Conservation (phyloP, 2,113 vertebrate species). For the Leptodactylus fuscus region DNA sequence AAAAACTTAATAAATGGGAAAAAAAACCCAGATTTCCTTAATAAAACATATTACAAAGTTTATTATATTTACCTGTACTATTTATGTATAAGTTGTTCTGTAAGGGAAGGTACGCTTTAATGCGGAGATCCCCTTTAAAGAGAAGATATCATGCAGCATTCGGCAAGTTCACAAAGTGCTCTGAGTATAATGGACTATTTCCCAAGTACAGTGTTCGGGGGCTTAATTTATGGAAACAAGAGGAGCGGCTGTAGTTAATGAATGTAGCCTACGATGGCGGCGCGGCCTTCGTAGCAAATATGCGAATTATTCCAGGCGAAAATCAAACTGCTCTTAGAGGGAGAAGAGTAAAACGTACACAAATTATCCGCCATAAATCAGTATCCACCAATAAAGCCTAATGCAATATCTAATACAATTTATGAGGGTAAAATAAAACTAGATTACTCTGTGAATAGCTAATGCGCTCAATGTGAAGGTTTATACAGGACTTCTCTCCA, state of each 20-base stretch:
- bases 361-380: slow-evolving; percentile 67
- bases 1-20: no score
- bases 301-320: slow-evolving; percentile 61
- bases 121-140: background rate
- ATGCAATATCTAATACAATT: slow-evolving; percentile 70
- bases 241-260: background rate
- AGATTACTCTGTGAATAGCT: slow-evolving; percentile 62
- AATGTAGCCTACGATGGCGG: background rate
- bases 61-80: no score
- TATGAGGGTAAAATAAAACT: slow-evolving; percentile 65
- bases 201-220: background rate
- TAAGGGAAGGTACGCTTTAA: no score
- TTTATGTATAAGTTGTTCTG: no score
- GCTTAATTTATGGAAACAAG: background rate
- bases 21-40: no score
- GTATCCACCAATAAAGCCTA: slow-evolving; percentile 64
- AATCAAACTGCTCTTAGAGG: slow-evolving; percentile 45
- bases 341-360: slow-evolving; percentile 45
- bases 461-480: slow-evolving; percentile 65
- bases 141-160: background rate
- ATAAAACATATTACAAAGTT: no score
- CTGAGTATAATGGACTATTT: background rate
- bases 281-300: slow-evolving; percentile 48
- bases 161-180: background rate
- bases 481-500: slow-evolving; percentile 42